phyloP scores from a whole-genome alignment of 2,797 vertebrate genomes.

The Notamacropus eugenii region DNA sequence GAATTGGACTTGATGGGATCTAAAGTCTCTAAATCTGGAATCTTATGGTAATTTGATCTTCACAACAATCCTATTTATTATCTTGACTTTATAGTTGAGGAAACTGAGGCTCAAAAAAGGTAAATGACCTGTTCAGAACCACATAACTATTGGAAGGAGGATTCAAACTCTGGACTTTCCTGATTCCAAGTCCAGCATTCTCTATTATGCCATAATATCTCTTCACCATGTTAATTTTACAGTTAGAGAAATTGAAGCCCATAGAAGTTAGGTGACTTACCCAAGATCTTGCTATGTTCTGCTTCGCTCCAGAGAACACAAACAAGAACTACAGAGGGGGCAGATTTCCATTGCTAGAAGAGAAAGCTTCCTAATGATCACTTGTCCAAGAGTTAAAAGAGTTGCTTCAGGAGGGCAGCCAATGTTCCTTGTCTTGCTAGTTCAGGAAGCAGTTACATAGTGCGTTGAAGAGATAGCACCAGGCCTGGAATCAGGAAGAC shows the following conservation, averaged over 20 bases:
- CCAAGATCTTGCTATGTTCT: neutral
- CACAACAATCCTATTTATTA: neutral
- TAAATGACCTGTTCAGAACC: neutral
- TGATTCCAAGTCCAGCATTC: neutral
- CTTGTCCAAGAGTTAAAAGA: neutral
- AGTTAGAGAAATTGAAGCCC: neutral
- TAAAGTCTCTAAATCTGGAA: neutral
- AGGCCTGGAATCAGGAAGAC: neutral
- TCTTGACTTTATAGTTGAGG: neutral
- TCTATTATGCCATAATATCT: neutral
- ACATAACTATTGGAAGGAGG: neutral
- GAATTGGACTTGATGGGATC: neutral
- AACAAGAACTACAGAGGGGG: neutral
- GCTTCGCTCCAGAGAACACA: neutral
- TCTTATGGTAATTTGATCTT: neutral
- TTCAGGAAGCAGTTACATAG: neutral
- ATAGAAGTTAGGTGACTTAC: neutral
- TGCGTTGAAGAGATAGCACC: neutral
- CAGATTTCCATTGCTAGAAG: neutral
- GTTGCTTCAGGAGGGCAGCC: neutral
- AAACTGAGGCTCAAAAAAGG: neutral
- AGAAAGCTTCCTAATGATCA: neutral
- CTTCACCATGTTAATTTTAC: neutral
- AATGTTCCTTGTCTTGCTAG: neutral
- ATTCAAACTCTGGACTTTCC: neutral